Evolutionary conservation across 2,113 vertebrate genomes (phyloP).

Genomic region (Xiphophorus hellerii): DNA sequence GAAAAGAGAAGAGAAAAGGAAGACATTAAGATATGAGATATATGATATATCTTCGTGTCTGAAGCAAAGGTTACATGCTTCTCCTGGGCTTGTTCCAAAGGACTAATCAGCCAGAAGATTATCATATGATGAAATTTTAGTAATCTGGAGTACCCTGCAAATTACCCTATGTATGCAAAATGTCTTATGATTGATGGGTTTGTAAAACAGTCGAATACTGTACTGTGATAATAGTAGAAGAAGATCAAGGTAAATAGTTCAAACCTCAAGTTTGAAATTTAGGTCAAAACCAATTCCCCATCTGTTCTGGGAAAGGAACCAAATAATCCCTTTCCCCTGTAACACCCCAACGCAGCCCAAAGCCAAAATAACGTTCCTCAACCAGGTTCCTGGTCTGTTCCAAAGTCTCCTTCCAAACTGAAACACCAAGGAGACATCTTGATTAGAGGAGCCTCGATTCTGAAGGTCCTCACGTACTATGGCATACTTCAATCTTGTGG

Average conservation of each 20-base stretch:
- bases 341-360: too few species aligned
- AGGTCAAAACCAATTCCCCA: too few species aligned
- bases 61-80: conserved; percentile 56
- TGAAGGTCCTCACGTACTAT: too few species aligned
- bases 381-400: too few species aligned
- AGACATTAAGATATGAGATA: conserved; percentile 29
- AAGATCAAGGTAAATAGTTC: too few species aligned
- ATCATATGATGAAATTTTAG: conserved; percentile 56
- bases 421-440: not conserved
- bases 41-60: conserved; percentile 32
- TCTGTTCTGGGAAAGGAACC: too few species aligned
- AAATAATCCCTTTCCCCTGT: too few species aligned
- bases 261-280: too few species aligned
- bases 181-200: not conserved
- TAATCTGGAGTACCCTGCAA: conserved; percentile 47
- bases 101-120: conserved; percentile 61
- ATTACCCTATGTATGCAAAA: conserved; percentile 42
- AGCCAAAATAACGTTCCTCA: too few species aligned
- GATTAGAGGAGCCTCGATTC: too few species aligned
- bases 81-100: conserved; percentile 34
- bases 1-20: too few species aligned
- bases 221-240: not conserved
- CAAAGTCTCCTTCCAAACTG: not conserved
- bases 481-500: too few species aligned
- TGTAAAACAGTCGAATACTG: not conserved